Percentiles rank a stretch among this genome's conserved stretches.
These are phyloP conservation scores for Hypsopygia costalis DNA, from an alignment of 2,888 invertebrate genomes.

Conservation along the genomic window DNA sequence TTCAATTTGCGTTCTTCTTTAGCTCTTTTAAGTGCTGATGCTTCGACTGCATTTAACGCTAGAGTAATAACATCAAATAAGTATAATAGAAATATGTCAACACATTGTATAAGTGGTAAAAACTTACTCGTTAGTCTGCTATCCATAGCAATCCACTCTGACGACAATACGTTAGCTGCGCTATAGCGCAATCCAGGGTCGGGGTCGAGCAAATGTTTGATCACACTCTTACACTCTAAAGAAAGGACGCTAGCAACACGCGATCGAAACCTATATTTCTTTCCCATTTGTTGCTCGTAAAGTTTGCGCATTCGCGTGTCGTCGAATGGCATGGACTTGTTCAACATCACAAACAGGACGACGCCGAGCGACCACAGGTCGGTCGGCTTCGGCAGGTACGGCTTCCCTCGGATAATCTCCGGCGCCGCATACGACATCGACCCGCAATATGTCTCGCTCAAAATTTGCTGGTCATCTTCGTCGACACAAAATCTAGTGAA, in stretches of 20 bases:
- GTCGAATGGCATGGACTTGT: constrained; percentile 91
- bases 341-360: constrained; percentile 90
- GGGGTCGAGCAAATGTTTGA: constrained; percentile 85
- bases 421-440: constrained; percentile 94
- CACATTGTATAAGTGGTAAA: too few species aligned
- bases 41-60: constrained; percentile 81
- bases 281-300: constrained; percentile 82
- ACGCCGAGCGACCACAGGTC: constrained; percentile 92
- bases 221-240: constrained; percentile 82
- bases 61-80: constrained; percentile 21
- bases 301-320: constrained; percentile 86
- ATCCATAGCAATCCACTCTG: constrained; percentile 86
- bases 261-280: constrained; percentile 82
- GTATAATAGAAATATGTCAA: background rate
- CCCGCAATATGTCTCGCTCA: constrained; percentile 92
- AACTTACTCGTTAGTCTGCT: constrained; percentile 76
- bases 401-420: constrained; percentile 88
- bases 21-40: constrained; percentile 80
- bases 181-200: constrained; percentile 80
- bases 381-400: constrained; percentile 85
- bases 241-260: constrained; percentile 81
- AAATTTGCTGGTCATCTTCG: constrained; percentile 53
- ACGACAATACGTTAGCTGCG: constrained; percentile 77
- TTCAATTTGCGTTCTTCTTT: constrained; percentile 69
- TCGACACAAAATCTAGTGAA: constrained; percentile 81